Base-by-base conservation (phyloP, 2,797 vertebrate species). In the Setipinna tenuifilis region DNA sequence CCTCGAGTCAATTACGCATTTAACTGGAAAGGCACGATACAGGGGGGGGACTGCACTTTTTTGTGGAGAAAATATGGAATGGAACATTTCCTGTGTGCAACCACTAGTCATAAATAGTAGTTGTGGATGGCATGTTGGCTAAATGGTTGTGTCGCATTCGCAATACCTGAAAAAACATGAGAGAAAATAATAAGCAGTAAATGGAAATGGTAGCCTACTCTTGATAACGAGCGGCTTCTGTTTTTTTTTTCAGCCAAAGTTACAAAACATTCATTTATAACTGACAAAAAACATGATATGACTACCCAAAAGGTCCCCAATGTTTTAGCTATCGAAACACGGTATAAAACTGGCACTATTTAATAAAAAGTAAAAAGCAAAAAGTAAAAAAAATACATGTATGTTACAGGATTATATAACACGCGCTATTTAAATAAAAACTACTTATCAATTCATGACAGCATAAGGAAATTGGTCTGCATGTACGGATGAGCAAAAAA, bases 1-100 rank as follows among this genome's bases (percentile, higher is more conserved):
- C 23, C 61, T 31, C 82, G 0, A 57, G 54, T 48, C 19, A 62
- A 82, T 85, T 78, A 68, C 68, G 85, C 65, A 83, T 83, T 78
- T 83, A 41, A 83, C 28, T 78, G 82, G 81, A 83, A 86, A 86
- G 44, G 28, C 82, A 46, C 48, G 35, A 1, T 23, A 62, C 16
- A 35, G 14, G 31, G 25, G 0, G 31, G 31, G 12, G 0, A 71
- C 14, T 28, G 23, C 25, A 23, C n/a, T 71, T 31, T 71, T 59
- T 59, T 35, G 16, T 6, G 31, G 31, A 75, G 31, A 75, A 35
- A 75, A 17, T 61, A 75, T 59, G 58, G 28, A 1, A 35, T 75
- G 14, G 31, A 35, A 41, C 28, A 75, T 75, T 35, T 75, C 68
- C 68, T 41, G 28, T 75, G 68, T 16, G 28, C 68, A 75, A 75